Base-by-base conservation (phyloP, 1,140 invertebrate species). In the Penaeus chinensis region DNA sequence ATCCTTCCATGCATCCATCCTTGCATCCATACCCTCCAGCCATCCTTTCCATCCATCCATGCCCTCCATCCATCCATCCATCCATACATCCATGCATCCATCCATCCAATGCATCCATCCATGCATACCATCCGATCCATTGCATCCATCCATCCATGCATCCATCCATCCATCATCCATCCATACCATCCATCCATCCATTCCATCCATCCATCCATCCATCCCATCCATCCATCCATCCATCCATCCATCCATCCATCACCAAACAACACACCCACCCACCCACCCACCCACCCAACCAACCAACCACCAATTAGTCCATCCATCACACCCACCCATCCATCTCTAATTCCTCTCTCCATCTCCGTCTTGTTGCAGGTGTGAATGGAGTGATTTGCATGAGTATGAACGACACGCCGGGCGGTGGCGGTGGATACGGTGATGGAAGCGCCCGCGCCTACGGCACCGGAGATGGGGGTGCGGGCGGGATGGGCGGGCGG, bases 351-450 rank as follows among this genome's bases (percentile, higher is more conserved):
- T 16, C 2, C 54, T 54, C 54, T 54, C 7, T 42, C 37, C 37
- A 4, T 54, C 7, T 42, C 37, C 37, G 1, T 20, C n/a, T 18
- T n/a, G 16, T 79, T 84, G 8, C 69, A 85, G 76, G 77, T 61
- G 47, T 60, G 61, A 22, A 66, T 85, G 84, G 77, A 66, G 63
- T 80, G 84, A 79, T 65, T 66, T 85, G 82, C 74, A 77, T 76
- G 69, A 84, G 60, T 37, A 76, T 84, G 82, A 77, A 76, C 54
- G 82, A 62, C n/a, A 77, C 69, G n/a, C 63, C 69, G 69, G 77
- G 77, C 84, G 65, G 84, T 13, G 77, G 27, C 37, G 77, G 77
- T 61, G 77, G 37, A 47, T 61, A 47, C 42, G 77, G 77, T 79
- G 77, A 79, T 79, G 77, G 77, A 24, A 79, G 32, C 77, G 71